phyloP scores from a whole-genome alignment of 2,888 invertebrate species.

The Eupeodes luniger region DNA sequence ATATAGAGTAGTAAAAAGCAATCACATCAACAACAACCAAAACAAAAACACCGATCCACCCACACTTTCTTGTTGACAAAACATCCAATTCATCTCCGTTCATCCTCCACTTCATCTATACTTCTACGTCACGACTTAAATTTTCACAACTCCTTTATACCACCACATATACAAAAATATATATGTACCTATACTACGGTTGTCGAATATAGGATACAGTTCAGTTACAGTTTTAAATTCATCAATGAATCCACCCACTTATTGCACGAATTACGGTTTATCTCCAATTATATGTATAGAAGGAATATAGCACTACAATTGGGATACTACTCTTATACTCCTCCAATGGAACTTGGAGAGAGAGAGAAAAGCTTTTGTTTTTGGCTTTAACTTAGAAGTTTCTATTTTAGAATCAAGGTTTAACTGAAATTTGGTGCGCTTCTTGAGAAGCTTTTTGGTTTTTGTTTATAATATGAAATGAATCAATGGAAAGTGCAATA shows the following conservation, averaged over 20 bases:
- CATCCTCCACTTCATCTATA: conserved; percentile 7
- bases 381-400: neutral
- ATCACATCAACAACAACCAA: conserved; percentile 34
- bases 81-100: conserved; percentile 30
- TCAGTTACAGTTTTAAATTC: conserved; percentile 43
- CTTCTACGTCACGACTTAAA: conserved; percentile 7
- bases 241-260: conserved; percentile 73
- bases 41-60: conserved; percentile 67
- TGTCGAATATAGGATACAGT: neutral
- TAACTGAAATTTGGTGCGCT: too few relatives aligned
- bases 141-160: conserved; percentile 9
- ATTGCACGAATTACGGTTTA: conserved; percentile 15
- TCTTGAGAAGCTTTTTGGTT: conserved; percentile 19
- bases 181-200: too few relatives aligned
- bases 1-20: conserved; percentile 45
- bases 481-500: neutral
- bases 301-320: neutral
- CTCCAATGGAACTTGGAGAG: conserved; percentile 1
- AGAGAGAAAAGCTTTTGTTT: conserved; percentile 36
- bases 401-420: neutral
- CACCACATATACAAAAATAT: neutral
- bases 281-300: conserved; percentile 27
- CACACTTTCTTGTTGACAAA: conserved; percentile 62
- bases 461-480: neutral
- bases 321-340: neutral